Evolutionary conservation across 2,888 invertebrate species (phyloP).

Genomic region (Matsumyia berberina): DNA sequence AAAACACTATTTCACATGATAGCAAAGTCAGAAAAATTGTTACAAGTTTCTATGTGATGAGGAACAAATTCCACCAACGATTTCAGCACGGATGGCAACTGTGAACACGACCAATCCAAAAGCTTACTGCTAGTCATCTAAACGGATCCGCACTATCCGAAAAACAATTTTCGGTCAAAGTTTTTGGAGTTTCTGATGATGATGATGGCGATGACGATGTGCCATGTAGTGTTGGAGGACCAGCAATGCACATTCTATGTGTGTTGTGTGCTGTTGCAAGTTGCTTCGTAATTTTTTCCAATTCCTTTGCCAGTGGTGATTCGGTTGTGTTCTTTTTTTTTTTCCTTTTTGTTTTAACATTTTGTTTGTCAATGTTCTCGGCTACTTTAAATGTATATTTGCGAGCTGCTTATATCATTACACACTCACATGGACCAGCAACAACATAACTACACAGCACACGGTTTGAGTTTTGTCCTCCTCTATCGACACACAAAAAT

Average conservation of each 20-base stretch:
- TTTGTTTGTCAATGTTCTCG: constrained; percentile 75
- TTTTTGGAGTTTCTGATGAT: constrained; percentile 80
- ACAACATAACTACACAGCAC: constrained; percentile 72
- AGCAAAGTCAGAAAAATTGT: constrained; percentile 27
- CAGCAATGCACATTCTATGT: constrained; percentile 76
- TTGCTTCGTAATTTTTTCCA: constrained; percentile 76
- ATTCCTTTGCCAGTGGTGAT: constrained; percentile 70
- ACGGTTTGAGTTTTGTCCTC: constrained; percentile 77
- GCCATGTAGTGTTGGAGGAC: constrained; percentile 70
- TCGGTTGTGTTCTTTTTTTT: constrained; percentile 76
- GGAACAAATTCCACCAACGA: constrained; percentile 16
- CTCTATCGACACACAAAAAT: constrained; percentile 76
- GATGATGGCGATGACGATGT: constrained; percentile 58
- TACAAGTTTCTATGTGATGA: constrained; percentile 34
- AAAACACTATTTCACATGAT: constrained; percentile 24
- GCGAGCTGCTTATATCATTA: constrained; percentile 73
- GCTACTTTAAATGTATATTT: constrained; percentile 76
- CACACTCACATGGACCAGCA: constrained; percentile 72
- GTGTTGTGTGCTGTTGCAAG: constrained; percentile 77
- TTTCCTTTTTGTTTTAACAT: constrained; percentile 72
- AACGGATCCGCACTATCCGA: constrained; percentile 84
- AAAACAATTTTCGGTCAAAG: constrained; percentile 83
- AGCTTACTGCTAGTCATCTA: constrained; percentile 84
- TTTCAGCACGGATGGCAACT: constrained; percentile 68
- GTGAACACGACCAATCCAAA: constrained; percentile 83